A percentile compares a stretch with the other conserved stretches of the same genome.
Evolutionary conservation across 2,113 vertebrate genomes (phyloP).

Genomic region (Bufo gargarizans): DNA sequence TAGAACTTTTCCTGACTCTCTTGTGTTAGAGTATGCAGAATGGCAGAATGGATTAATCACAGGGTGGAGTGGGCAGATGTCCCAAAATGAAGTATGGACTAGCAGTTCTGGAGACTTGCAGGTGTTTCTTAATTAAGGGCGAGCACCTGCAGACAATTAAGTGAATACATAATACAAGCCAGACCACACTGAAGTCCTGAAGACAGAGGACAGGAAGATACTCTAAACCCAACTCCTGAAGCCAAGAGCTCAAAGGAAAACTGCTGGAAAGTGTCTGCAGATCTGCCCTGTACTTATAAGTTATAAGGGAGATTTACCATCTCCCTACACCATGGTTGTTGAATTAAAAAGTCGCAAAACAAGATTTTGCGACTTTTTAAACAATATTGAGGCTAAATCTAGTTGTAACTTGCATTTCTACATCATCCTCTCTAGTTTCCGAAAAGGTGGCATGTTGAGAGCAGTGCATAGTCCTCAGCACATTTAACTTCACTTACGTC

Average conservation of each 20-base stretch:
- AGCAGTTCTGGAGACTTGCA: not conserved
- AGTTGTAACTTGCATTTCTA: too few species aligned
- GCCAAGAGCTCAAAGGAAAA: slow-evolving; percentile 38
- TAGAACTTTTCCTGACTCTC: not conserved
- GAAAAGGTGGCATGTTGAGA: too few species aligned
- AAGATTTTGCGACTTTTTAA: too few species aligned
- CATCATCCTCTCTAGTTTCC: too few species aligned
- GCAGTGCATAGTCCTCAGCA: too few species aligned
- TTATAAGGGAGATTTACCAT: too few species aligned
- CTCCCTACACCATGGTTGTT: too few species aligned
- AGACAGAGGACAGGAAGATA: slow-evolving; percentile 10
- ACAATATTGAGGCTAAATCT: too few species aligned
- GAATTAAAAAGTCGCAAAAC: too few species aligned
- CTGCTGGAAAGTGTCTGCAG: not conserved
- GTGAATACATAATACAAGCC: not conserved
- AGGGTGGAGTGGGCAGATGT: slow-evolving; percentile 32
- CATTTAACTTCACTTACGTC: too few species aligned
- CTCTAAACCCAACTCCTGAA: not conserved
- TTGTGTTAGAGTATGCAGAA: not conserved
- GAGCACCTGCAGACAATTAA: slow-evolving; percentile 36
- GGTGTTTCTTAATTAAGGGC: slow-evolving; percentile 17
- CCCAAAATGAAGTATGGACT: not conserved
- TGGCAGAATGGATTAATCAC: slow-evolving; percentile 32
- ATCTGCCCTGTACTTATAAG: not conserved
- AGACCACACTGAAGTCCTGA: slow-evolving; percentile 28